phyloP scores from a whole-genome alignment of 2,113 vertebrate species.

The Oenanthe oenanthe region DNA sequence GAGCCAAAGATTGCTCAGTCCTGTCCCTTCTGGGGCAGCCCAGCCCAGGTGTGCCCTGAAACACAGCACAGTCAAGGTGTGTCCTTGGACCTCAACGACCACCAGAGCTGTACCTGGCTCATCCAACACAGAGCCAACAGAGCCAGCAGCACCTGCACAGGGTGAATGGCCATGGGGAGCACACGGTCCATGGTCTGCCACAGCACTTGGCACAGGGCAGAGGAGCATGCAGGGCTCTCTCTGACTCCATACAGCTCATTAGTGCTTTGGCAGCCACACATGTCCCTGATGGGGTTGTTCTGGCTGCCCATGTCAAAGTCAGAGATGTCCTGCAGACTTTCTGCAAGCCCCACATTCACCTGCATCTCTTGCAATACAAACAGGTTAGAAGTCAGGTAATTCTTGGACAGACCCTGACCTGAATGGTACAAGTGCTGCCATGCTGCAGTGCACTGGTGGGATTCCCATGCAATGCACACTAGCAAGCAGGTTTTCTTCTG shows the following conservation, averaged over 20 bases:
- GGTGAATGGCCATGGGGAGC: not conserved
- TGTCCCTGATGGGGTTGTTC: not conserved
- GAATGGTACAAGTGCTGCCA: rapidly evolving
- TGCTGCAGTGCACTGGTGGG: not conserved
- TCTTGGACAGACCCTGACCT: not conserved
- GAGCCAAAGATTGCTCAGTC: not conserved
- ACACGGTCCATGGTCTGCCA: rapidly evolving
- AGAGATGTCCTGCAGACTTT: not conserved
- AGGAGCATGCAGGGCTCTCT: not conserved
- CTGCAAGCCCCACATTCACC: not conserved
- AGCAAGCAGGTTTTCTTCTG: not conserved
- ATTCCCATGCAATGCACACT: not conserved
- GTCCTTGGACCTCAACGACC: not conserved
- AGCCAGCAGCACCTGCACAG: rapidly evolving
- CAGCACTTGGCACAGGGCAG: rapidly evolving
- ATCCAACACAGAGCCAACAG: rapidly evolving
- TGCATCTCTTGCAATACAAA: not conserved
- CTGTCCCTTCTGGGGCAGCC: rapidly evolving
- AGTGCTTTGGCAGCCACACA: rapidly evolving
- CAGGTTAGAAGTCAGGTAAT: not conserved
- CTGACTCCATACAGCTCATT: not conserved
- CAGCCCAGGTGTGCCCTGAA: rapidly evolving
- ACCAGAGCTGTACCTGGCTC: not conserved
- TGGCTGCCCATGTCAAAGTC: not conserved
- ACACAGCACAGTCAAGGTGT: not conserved